Percentiles rank a stretch among this genome's conserved stretches.
Conservation (phyloP, 92 coral and sea anemone genomes). For the Chrysogorgia sp. region DNA sequence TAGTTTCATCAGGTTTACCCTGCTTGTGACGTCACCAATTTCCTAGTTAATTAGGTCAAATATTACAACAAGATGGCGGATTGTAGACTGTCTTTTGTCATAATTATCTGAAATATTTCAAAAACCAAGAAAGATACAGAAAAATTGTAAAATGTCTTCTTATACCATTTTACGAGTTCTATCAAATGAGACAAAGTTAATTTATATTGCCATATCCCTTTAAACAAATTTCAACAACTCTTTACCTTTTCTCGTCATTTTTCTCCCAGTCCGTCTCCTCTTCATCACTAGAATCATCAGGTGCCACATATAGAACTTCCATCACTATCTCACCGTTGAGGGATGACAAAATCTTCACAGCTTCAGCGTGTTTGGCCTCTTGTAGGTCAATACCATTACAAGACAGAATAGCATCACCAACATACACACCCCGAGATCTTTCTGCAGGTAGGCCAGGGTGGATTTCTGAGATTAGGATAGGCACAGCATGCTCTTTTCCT, state of each 20-base stretch:
- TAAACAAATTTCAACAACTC: no score
- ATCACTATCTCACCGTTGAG: constrained; percentile 94
- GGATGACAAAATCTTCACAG: constrained; percentile 82
- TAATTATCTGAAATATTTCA: no score
- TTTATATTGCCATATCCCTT: no score
- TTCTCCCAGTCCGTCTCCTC: constrained; percentile 90
- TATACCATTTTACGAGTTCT: no score
- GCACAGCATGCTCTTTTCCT: constrained; percentile 99
- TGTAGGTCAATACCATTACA: constrained; percentile 96
- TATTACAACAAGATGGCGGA: no score
- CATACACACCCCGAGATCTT: constrained; percentile 86
- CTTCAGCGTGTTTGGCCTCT: constrained; percentile 95
- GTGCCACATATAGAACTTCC: constrained; percentile 96
- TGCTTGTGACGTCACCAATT: no score
- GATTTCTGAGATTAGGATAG: constrained; percentile 92
- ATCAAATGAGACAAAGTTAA: not conserved
- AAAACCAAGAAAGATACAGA: no score
- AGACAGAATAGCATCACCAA: constrained; percentile 95
- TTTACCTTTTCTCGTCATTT: constrained; percentile 83
- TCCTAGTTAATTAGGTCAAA: no score
- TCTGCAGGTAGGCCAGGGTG: constrained; percentile 92
- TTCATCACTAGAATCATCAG: constrained; percentile 99
- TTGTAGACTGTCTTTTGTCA: no score
- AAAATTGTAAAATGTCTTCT: no score
- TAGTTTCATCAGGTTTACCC: no score